These are phyloP conservation scores for Callyntrura sp. DNA, from an alignment of 2,888 invertebrate species.

Conservation along the genomic window DNA sequence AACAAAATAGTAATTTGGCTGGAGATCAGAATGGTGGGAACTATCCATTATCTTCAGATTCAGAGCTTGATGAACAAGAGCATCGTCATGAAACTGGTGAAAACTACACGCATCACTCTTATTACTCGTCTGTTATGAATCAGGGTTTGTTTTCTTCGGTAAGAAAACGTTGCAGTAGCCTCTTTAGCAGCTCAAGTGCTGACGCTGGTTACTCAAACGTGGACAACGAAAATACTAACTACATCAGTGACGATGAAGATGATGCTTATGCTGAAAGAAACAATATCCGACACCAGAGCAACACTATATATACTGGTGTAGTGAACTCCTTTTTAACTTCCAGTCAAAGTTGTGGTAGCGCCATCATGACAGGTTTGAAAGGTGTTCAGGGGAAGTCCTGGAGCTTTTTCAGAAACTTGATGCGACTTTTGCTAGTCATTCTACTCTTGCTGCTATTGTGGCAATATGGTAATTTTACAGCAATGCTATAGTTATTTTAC, in stretches of 20 bases:
- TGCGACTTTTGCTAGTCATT: slow-evolving; percentile 49
- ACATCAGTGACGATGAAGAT: not conserved
- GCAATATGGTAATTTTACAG: slow-evolving; percentile 37
- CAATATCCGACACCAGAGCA: not conserved
- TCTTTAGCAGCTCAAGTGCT: not conserved
- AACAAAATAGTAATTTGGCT: not conserved
- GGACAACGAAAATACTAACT: too few relatives aligned
- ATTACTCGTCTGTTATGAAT: not conserved
- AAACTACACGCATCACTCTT: not conserved
- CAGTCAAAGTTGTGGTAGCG: not conserved
- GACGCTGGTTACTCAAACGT: too few relatives aligned
- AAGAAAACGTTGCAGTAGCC: not conserved
- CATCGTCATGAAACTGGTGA: not conserved
- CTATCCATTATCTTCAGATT: not conserved
- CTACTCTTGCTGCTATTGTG: slow-evolving; percentile 31
- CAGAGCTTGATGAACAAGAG: slow-evolving; percentile 8
- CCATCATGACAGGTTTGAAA: not conserved
- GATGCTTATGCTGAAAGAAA: too few relatives aligned
- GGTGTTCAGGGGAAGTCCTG: not conserved
- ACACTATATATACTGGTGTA: not conserved
- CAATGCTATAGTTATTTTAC: not conserved
- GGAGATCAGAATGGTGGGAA: not conserved
- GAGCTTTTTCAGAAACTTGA: not conserved
- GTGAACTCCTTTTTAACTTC: not conserved
- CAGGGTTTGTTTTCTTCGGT: not conserved